Base-by-base conservation (phyloP, 2,888 invertebrate genomes). In the Xestia sexstrigata region DNA sequence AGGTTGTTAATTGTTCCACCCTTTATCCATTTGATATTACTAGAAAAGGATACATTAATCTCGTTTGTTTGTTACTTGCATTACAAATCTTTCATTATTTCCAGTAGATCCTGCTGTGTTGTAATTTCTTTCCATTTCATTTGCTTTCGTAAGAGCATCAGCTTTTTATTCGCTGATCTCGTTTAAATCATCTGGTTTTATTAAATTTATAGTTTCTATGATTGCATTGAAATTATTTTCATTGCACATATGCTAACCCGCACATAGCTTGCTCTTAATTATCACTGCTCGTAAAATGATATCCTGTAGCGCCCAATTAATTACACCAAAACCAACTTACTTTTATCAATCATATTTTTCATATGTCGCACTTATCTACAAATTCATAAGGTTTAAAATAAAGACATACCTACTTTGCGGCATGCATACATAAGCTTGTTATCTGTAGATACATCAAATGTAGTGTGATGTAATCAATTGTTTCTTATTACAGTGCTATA, bases 271-370 rank as follows among this genome's bases (percentile, higher is more conserved):
- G 76, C 82, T 87, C 84, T 82, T 90, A 90, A 89, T 90, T 88
- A 91, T 89, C 87, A 88, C 88, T 87, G 87, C 87, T 91, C 90
- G 91, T 90, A 91, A 93, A 92, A 90, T 90, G 88, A 92, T 91
- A 93, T 91, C 91, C 90, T 90, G 88, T 89, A 91, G 89, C 87
- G 87, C 87, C 89, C 89, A 91, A 93, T 92, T 91, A 93, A 92
- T 92, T 91, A 92, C 88, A 86, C 75, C 79, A 87, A 65, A 87
- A 86, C 88, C 77, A 88, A 86, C 78, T 80, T 82, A 65, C 23
- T 62, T 70, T 9, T 65, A 70, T 42, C 35, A 35, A 26, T 17
- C n/a, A 23, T 7, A 49, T 30, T 75, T 70, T n/a, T 49, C 9
- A 39, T 7, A 47, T 17, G 23, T 62, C 20, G 55, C 23, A 74